A percentile compares a stretch with the other conserved stretches of the same genome.
Conservation (phyloP, 2,797 vertebrate genomes). For the Anas flavirostris region DNA sequence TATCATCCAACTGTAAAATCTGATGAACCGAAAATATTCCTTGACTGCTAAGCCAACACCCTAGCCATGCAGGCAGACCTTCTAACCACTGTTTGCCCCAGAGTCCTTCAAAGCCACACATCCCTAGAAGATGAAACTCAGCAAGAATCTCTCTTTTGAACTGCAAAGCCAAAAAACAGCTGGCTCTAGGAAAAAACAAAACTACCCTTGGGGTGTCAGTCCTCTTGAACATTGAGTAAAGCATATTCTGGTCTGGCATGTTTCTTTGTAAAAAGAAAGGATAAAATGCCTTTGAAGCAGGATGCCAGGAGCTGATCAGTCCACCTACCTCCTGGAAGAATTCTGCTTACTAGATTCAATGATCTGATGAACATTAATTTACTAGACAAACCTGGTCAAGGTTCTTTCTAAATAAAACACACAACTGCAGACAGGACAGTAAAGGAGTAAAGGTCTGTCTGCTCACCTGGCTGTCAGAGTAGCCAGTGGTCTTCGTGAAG, state of each 20-base stretch:
- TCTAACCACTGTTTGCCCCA: not conserved
- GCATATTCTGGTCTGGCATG: not conserved
- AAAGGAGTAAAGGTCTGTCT: not conserved
- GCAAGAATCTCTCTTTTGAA: not conserved
- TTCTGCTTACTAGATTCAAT: not conserved
- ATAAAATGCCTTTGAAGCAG: constrained; percentile 35
- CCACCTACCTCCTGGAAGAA: not conserved
- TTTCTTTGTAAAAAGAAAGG: not conserved
- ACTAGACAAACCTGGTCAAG: not conserved
- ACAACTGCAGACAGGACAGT: not conserved
- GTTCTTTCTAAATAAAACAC: not conserved
- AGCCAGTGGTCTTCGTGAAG: not conserved
- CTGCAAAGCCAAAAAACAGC: not conserved
- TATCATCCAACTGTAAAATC: not conserved
- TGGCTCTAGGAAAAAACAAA: not conserved
- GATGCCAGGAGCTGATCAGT: not conserved
- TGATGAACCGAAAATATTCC: not conserved
- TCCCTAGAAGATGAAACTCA: not conserved
- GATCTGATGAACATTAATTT: not conserved
- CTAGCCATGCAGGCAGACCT: not conserved
- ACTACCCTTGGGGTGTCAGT: not conserved
- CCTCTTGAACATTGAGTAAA: not conserved
- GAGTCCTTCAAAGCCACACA: not conserved
- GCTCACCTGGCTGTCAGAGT: not conserved
- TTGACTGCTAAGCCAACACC: not conserved